Base-by-base conservation (phyloP, 1,140 invertebrate species). In the Coptotermes formosanus region DNA sequence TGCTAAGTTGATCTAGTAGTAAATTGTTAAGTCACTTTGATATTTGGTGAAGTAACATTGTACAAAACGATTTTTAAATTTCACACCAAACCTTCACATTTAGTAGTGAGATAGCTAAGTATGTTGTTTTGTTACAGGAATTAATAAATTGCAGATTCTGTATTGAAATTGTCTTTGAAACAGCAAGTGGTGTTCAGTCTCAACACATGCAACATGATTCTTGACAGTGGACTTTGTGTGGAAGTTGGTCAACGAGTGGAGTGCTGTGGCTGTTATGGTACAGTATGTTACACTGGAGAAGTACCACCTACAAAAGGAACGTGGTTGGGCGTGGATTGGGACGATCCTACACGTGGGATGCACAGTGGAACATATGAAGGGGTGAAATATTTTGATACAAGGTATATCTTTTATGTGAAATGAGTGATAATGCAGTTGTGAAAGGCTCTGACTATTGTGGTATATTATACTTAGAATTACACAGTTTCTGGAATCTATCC, bases 291-390 rank as follows among this genome's bases (percentile, higher is more conserved):
- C 88, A 90, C 94, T 85, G 95, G 95, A 48, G 87, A 89, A 82
- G 92, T 95, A 16, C 91, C 92, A 32, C 89, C 91, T 14, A 93
- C 93, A 11, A 91, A 92, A 88, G 94, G 94, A 86, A 88, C 91
- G 75, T 99, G 98, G 97, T 92, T 97, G 87, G 98, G 98, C 3
- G 93, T 99, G 30, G 98, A 99, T 89, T 99, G 98, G 98, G 98
- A 99, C 91, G 95, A 98, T 90, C 92, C 94, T 7, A 90, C 91
- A 45, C 92, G 97, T 89, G 98, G 98, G 21, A 98, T 98, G 91
- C 98, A 99, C 89, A 94, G 97, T 93, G 98, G 98, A 1, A 94
- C 92, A 55, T 93, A 98, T 86, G 94, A 97, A 88, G 95, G 95
- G 82, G 91, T 94, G 82, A 92, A 94, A 88, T 99, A 98, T 91